phyloP scores from a whole-genome alignment of 53 echinoderm and acorn worm genomes.

The Pentamera pediparva region DNA sequence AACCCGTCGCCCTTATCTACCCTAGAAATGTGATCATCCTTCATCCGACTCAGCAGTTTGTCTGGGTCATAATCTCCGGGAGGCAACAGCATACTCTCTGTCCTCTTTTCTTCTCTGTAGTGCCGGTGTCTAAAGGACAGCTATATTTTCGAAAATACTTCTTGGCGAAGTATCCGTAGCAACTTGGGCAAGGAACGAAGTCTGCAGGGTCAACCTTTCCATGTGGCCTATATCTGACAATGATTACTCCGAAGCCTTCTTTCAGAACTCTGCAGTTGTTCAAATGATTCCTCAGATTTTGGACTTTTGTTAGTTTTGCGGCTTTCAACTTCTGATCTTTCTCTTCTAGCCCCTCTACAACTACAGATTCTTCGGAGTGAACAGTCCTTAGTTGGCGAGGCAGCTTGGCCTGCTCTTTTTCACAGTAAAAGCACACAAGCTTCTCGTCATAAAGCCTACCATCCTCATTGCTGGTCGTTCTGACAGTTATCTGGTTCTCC shows the following conservation, averaged over 20 bases:
- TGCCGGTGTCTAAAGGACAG: constrained; percentile 31
- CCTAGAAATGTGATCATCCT: constrained; percentile 51
- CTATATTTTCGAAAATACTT: constrained; percentile 50
- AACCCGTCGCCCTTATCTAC: constrained; percentile 53
- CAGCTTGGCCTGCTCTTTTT: constrained; percentile 44
- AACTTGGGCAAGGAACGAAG: constrained; percentile 52
- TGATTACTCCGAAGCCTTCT: constrained; percentile 42
- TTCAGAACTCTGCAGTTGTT: constrained; percentile 60
- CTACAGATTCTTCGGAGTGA: constrained; percentile 49
- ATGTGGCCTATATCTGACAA: constrained; percentile 52
- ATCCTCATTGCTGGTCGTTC: constrained; percentile 10
- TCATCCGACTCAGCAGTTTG: constrained; percentile 46
- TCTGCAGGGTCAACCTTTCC: constrained; percentile 35
- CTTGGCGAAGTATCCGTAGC: constrained; percentile 46
- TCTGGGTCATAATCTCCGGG: neutral
- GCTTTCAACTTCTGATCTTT: constrained; percentile 8
- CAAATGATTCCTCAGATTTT: constrained; percentile 56
- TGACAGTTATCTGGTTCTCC: neutral
- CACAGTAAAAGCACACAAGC: constrained; percentile 59
- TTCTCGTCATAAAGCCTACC: constrained; percentile 52
- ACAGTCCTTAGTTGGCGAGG: constrained; percentile 50
- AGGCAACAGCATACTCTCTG: constrained; percentile 24
- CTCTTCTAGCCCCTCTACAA: constrained; percentile 37
- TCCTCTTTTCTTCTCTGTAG: constrained; percentile 3
- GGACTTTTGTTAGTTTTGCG: constrained; percentile 48